Base-by-base conservation (phyloP, 2,113 vertebrate species). In the Pachycephala philippinensis region DNA sequence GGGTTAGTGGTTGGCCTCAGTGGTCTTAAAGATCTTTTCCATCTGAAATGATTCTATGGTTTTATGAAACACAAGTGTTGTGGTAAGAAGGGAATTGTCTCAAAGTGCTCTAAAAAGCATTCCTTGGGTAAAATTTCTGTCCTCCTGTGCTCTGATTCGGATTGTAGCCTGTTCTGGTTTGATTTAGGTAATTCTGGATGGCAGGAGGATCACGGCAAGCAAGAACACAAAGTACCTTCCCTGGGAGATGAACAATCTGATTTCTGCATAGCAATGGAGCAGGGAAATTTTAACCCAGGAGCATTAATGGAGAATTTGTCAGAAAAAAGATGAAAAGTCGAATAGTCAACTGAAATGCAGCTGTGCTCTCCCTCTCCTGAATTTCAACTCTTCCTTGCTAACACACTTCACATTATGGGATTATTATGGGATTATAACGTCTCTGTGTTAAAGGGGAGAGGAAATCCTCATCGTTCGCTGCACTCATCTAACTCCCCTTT, bases 401-500 rank as follows among this genome's bases (percentile, higher is more conserved):
- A 66, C 1, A 3, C 27, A 14, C 59, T 84, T 90, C 60, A 53
- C 24, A 7, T 88, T 77, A 74, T n/a, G 60, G 69, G 71, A 77
- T 92, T 90, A 74, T 93, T 81, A 63, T 44, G 64, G 80, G 68
- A 74, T 92, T 90, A 74, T 89, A 70, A 74, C 20, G 14, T 61
- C 54, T 74, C 3, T 59, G 30, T 54, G 47, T 70, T 93, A 57
- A 94, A 95, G 52, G n/a, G 49, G 44, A 95, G 61, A 76, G 69
- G 44, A 66, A 84, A 88, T 80, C 6, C 3, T 63, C 4, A 2
- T 7, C 0, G 0, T 72, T 90, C 0, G 0, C 30, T n/a, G 42
- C 47, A 37, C 20, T 89, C 33, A 37, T 79, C 40, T 44, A 33
- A n/a, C 22, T 61, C 8, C 16, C 6, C 18, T 70, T 89, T 60